Conservation (phyloP, 30 jellyfish, hydroid and myxozoan species). For the Aurelia coerulea region DNA sequence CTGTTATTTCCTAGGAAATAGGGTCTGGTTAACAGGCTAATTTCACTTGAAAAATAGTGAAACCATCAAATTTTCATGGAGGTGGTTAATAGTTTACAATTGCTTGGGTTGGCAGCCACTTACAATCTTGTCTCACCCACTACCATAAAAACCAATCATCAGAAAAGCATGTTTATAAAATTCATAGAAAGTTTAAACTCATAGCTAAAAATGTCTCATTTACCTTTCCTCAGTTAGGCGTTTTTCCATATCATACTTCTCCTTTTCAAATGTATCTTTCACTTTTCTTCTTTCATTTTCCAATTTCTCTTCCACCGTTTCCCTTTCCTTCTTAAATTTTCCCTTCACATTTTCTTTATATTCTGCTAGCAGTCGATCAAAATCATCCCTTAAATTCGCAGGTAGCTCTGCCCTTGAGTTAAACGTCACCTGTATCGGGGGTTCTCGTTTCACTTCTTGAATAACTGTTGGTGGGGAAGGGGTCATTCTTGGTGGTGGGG, state of each 20-base stretch:
- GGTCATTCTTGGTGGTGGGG: conserved; percentile 65
- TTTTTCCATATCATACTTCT: conserved; percentile 74
- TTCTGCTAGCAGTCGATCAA: conserved; percentile 84
- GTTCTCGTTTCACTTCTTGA: conserved; percentile 34
- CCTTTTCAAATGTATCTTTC: conserved; percentile 56
- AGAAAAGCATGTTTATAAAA: no score
- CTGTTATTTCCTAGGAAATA: no score
- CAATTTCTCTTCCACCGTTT: conserved; percentile 73
- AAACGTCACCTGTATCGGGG: conserved; percentile 47
- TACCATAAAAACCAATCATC: no score
- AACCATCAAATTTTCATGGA: no score
- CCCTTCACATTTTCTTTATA: conserved; percentile 77
- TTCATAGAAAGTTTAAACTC: no score
- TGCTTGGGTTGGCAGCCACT: no score
- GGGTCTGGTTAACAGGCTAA: no score
- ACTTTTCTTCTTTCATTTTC: conserved; percentile 70
- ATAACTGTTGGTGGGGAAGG: conserved; percentile 46
- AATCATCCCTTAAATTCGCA: conserved; percentile 79
- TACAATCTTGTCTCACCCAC: no score
- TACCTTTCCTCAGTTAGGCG: conserved; percentile 77
- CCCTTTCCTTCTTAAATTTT: conserved; percentile 68
- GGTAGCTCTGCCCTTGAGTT: conserved; percentile 84
- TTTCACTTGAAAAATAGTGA: no score
- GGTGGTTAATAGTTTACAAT: no score
- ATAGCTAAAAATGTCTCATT: no score